phyloP scores from a whole-genome alignment of 2,113 vertebrate species.

The Manacus vitellinus region DNA sequence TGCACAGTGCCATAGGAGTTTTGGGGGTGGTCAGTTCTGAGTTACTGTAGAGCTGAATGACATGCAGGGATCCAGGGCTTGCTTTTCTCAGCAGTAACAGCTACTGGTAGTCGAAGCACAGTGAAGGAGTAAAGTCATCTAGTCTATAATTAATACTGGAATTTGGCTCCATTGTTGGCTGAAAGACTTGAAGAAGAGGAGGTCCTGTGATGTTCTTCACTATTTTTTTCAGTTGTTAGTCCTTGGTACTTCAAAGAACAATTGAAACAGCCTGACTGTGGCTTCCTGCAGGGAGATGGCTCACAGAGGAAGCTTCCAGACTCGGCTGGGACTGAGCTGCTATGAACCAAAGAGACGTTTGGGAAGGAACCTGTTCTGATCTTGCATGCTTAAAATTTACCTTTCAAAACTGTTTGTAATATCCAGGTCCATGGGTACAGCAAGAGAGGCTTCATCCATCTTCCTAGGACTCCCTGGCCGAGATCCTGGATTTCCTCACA shows the following conservation, averaged over 20 bases:
- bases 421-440: fast-evolving
- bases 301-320: background rate
- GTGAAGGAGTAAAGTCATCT: fast-evolving
- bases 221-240: background rate
- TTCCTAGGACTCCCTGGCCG: background rate
- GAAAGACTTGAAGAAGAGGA: background rate
- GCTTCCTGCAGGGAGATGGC: background rate
- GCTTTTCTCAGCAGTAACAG: background rate
- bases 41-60: background rate
- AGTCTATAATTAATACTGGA: background rate
- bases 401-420: background rate
- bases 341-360: background rate
- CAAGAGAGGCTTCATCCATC: background rate
- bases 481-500: background rate
- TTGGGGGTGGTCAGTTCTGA: background rate
- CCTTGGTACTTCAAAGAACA: background rate
- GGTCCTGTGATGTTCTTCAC: background rate
- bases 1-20: background rate
- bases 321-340: background rate
- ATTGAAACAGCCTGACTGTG: background rate
- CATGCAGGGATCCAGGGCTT: background rate
- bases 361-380: background rate
- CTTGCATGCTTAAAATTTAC: background rate
- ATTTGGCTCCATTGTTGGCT: background rate
- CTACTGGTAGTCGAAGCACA: fast-evolving